A percentile compares a stretch with the other conserved stretches of the same genome.
Evolutionary conservation across 2,888 invertebrate species (phyloP).

Genomic region (Byasa hedistus): DNA sequence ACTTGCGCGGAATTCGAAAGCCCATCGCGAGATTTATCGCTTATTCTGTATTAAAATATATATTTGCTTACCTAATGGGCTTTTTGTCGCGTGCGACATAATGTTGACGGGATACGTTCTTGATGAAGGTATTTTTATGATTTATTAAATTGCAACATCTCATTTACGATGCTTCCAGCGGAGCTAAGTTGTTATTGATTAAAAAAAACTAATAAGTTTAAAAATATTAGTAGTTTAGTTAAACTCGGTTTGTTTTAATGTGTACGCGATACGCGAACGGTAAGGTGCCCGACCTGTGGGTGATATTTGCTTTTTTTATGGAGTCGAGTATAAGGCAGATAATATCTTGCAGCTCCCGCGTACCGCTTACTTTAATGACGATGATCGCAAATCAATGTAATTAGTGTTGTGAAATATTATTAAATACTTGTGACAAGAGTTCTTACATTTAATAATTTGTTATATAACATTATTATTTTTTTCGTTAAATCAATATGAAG

Average conservation of each 20-base stretch:
- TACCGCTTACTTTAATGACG: constrained; percentile 69
- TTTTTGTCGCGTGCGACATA: constrained; percentile 75
- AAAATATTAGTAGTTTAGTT: neutral
- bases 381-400: neutral
- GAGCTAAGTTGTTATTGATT: neutral
- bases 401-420: neutral
- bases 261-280: constrained; percentile 22
- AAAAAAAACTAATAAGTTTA: neutral
- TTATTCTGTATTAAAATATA: constrained; percentile 78
- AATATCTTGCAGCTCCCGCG: constrained; percentile 68
- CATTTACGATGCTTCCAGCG: constrained; percentile 20
- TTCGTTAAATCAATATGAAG: no score
- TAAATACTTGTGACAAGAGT: no score
- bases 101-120: constrained; percentile 53
- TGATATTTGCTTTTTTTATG: constrained; percentile 67
- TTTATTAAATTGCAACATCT: constrained; percentile 51
- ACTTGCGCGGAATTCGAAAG: constrained; percentile 79
- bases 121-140: constrained; percentile 62
- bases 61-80: constrained; percentile 75
- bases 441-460: no score
- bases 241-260: constrained; percentile 4
- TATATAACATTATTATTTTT: no score
- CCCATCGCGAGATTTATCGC: constrained; percentile 78
- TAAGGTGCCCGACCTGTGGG: constrained; percentile 50
- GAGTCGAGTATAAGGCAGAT: constrained; percentile 63